phyloP scores from a whole-genome alignment of 2,113 vertebrate genomes.

The Cyanocitta stelleri region DNA sequence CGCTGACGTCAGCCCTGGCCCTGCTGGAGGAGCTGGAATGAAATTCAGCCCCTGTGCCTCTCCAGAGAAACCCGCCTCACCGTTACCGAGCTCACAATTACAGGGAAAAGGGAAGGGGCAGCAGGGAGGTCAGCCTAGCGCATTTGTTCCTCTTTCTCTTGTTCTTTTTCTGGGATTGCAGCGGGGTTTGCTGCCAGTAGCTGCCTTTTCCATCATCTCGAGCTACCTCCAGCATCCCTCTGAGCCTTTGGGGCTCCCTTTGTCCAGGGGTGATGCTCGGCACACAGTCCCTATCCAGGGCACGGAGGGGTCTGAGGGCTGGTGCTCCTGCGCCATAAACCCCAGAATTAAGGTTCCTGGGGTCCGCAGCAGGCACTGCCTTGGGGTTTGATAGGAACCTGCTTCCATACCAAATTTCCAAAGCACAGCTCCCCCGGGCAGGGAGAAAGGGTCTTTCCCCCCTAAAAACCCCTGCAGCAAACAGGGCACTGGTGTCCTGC shows the following conservation, averaged over 20 bases:
- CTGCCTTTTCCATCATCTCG: not conserved
- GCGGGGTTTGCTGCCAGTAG: not conserved
- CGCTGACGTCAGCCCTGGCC: conserved; percentile 14
- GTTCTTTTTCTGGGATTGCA: not conserved
- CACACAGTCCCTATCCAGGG: fast-evolving
- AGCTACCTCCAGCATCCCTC: not conserved
- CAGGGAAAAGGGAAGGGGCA: not conserved
- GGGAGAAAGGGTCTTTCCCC: not conserved
- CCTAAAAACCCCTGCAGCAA: not conserved
- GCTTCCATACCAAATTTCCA: not conserved
- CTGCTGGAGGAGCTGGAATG: not conserved
- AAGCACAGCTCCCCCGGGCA: not conserved
- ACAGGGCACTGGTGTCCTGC: fast-evolving
- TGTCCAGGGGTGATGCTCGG: fast-evolving
- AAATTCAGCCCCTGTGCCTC: not conserved
- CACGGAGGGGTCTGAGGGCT: fast-evolving
- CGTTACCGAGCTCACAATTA: not conserved
- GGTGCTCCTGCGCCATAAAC: not conserved
- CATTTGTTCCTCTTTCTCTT: not conserved
- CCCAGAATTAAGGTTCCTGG: not conserved
- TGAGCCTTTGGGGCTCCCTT: not conserved
- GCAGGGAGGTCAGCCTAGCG: not conserved
- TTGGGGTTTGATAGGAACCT: not conserved
- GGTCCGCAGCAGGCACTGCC: not conserved
- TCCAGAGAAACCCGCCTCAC: not conserved